Conservation (phyloP, 2,888 invertebrate species). For the Acronicta leporina region DNA sequence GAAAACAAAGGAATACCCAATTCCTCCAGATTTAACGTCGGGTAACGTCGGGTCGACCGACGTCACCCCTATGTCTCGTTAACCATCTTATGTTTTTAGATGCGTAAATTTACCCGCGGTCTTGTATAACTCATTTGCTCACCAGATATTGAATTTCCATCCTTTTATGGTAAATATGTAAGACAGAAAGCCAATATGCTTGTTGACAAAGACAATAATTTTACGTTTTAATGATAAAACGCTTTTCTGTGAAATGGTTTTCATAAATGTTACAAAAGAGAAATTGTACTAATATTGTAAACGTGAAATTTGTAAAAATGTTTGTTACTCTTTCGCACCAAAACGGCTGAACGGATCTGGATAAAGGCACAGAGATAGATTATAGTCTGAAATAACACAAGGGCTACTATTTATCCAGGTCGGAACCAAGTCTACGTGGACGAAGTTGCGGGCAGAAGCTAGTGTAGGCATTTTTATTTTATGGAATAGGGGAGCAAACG, state of each 20-base stretch:
- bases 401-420: too few relatives aligned
- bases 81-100: slow-evolving; percentile 51
- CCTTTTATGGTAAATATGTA: slow-evolving; percentile 26
- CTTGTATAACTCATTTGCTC: slow-evolving; percentile 44
- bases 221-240: slow-evolving; percentile 47
- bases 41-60: slow-evolving; percentile 18
- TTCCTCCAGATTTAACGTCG: slow-evolving; percentile 49
- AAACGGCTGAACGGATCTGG: too few relatives aligned
- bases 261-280: slow-evolving; percentile 18
- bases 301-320: too few relatives aligned
- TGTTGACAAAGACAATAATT: slow-evolving; percentile 53
- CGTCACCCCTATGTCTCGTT: slow-evolving; percentile 41
- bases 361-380: too few relatives aligned
- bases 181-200: slow-evolving; percentile 34
- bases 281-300: too few relatives aligned
- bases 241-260: slow-evolving; percentile 25
- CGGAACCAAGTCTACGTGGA: too few relatives aligned
- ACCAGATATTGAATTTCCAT: slow-evolving; percentile 50
- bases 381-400: too few relatives aligned
- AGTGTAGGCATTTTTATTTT: too few relatives aligned
- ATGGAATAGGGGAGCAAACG: too few relatives aligned
- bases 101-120: slow-evolving; percentile 32
- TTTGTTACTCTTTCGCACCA: too few relatives aligned
- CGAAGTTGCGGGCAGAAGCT: too few relatives aligned
- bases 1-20: slow-evolving; percentile 43